Evolutionary conservation across 2,888 invertebrate genomes (phyloP).

Genomic region (Metalampra italica): DNA sequence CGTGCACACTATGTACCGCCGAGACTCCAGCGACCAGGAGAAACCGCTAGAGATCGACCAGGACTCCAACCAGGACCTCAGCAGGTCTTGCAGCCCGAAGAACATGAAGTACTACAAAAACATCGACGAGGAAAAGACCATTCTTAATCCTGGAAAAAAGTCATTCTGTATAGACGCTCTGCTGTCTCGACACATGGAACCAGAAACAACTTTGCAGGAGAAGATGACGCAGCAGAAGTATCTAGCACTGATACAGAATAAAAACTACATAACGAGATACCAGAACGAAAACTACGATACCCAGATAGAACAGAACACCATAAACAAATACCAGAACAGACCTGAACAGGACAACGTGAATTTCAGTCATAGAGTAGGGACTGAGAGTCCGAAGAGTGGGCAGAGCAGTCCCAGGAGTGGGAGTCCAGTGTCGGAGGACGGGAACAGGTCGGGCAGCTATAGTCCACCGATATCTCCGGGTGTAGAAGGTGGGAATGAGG

Average conservation of each 20-base stretch:
- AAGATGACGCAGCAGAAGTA: constrained; percentile 62
- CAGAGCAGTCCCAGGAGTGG: constrained; percentile 56
- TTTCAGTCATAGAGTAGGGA: constrained; percentile 25
- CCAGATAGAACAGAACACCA: constrained; percentile 67
- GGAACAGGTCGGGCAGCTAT: constrained; percentile 82
- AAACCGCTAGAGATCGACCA: constrained; percentile 60
- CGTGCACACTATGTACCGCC: constrained; percentile 47
- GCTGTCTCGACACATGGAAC: constrained; percentile 79
- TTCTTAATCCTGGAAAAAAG: constrained; percentile 75
- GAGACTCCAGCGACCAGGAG: constrained; percentile 46
- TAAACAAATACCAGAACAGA: constrained; percentile 47
- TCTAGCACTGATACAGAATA: constrained; percentile 57
- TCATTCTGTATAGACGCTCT: constrained; percentile 96
- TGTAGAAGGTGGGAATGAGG: constrained; percentile 83
- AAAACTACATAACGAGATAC: constrained; percentile 53
- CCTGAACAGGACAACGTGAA: constrained; percentile 17
- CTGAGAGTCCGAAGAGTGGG: constrained; percentile 50
- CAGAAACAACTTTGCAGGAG: constrained; percentile 49
- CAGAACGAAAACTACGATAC: constrained; percentile 64
- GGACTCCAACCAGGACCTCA: constrained; percentile 47
- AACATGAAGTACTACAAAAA: constrained; percentile 53
- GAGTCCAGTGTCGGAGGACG: constrained; percentile 75
- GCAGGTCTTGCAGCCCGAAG: constrained; percentile 60
- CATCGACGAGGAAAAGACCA: constrained; percentile 53
- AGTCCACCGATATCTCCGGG: constrained; percentile 93